Evolutionary conservation across 2,888 invertebrate genomes (phyloP).

Genomic region (Tenthredo mesomela): DNA sequence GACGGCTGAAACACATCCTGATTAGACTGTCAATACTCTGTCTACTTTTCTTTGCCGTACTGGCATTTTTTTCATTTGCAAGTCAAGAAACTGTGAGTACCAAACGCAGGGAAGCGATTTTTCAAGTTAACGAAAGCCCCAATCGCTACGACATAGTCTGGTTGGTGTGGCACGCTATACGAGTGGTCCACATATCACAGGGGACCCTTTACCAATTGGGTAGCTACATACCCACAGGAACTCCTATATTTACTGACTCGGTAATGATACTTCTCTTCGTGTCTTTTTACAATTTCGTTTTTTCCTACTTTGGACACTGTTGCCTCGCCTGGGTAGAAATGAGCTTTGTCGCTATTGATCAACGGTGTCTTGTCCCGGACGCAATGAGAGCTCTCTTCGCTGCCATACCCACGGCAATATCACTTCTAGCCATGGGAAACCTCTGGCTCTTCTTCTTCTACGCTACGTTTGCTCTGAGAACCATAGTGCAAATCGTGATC

Average conservation of each 20-base stretch:
- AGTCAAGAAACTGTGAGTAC: neutral
- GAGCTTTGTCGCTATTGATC: neutral
- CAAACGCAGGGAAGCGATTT: neutral
- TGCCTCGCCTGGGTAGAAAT: conserved; percentile 2
- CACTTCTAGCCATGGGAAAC: conserved; percentile 39
- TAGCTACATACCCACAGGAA: conserved; percentile 29
- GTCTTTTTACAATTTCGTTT: conserved; percentile 2
- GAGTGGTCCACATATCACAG: conserved; percentile 24
- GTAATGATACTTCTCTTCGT: conserved; percentile 43
- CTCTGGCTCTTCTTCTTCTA: conserved; percentile 30
- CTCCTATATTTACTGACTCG: neutral
- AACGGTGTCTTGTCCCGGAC: neutral
- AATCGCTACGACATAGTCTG: conserved; percentile 13
- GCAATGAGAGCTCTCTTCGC: conserved; percentile 1
- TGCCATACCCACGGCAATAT: conserved; percentile 26
- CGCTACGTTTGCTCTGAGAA: conserved; percentile 8
- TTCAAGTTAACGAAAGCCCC: neutral
- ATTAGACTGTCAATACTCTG: conserved; percentile 7
- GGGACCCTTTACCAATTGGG: conserved; percentile 32
- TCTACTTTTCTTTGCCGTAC: neutral
- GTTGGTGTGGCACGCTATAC: conserved; percentile 39
- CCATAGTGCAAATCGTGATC: conserved; percentile 25
- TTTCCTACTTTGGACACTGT: conserved; percentile 22
- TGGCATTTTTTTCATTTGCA: neutral
- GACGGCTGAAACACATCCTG: conserved; percentile 4